phyloP scores from a whole-genome alignment of 2,113 vertebrate species.

The Phalacrocorax carbo region DNA sequence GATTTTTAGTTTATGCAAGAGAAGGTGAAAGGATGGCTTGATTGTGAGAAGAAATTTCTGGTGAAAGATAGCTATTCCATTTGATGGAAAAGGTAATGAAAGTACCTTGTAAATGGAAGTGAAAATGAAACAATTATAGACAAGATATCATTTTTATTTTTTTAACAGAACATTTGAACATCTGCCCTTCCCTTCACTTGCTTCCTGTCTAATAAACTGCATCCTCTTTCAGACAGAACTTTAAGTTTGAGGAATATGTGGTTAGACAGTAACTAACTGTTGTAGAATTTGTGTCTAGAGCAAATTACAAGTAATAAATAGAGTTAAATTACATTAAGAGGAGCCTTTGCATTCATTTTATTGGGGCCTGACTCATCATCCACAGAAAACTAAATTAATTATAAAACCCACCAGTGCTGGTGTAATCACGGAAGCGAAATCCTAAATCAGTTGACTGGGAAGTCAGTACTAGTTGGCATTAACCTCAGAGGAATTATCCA shows the following conservation, averaged over 20 bases:
- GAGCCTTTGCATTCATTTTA: conserved; percentile 1
- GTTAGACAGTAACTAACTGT: not conserved
- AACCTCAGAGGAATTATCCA: not conserved
- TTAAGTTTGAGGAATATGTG: not conserved
- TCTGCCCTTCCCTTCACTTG: not conserved
- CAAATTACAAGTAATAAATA: conserved; percentile 20
- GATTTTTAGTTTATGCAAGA: not conserved
- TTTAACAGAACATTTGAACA: not conserved
- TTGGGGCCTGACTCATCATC: not conserved
- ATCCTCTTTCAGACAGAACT: not conserved
- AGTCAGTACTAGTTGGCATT: not conserved
- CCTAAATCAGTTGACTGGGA: not conserved
- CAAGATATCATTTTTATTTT: not conserved
- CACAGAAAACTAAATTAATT: conserved; percentile 1
- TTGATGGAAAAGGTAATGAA: not conserved
- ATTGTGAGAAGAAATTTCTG: not conserved
- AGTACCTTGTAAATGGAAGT: not conserved
- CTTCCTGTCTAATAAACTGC: not conserved
- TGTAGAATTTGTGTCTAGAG: not conserved
- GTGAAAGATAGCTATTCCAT: not conserved
- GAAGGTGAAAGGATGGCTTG: not conserved
- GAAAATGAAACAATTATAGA: not conserved
- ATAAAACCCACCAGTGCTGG: not conserved
- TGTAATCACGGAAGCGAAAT: not conserved
- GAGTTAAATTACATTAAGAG: conserved; percentile 4